These are phyloP conservation scores for Bradynema listronoti DNA, from an alignment of 1,140 invertebrate genomes.

Conservation along the genomic window DNA sequence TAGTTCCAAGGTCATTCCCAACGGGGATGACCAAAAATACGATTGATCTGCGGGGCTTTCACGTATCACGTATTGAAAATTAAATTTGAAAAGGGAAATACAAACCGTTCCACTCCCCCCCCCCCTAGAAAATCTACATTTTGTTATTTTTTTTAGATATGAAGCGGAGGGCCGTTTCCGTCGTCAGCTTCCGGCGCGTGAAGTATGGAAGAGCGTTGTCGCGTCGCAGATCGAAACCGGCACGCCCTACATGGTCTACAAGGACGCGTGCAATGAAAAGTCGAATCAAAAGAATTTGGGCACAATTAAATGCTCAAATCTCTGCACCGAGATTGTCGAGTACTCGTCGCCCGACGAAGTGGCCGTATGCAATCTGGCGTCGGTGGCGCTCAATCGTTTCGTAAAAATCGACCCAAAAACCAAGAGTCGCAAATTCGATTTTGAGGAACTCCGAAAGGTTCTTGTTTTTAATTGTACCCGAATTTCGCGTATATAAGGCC, in stretches of 20 bases:
- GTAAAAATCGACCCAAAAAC: constrained; percentile 9
- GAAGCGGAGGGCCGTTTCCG: constrained; percentile 74
- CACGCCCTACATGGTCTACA: constrained; percentile 80
- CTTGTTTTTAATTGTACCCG: no score
- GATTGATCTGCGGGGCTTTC: no score
- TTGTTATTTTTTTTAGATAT: constrained; percentile 66
- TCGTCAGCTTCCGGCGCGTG: constrained; percentile 74
- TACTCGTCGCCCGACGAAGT: constrained; percentile 82
- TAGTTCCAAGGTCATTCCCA: no score
- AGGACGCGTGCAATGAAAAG: constrained; percentile 88
- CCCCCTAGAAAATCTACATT: no score
- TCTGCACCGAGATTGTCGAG: constrained; percentile 95
- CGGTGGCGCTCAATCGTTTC: constrained; percentile 94
- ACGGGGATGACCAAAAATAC: no score
- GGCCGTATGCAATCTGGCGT: constrained; percentile 95
- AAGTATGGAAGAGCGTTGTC: constrained; percentile 87
- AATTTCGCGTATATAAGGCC: no score
- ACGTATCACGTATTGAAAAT: no score
- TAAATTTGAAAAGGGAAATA: no score
- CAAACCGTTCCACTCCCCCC: no score
- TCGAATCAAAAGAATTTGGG: constrained; percentile 97
- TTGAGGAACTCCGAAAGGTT: constrained; percentile 78
- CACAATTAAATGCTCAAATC: constrained; percentile 94
- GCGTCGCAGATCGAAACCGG: constrained; percentile 95
- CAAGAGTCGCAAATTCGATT: constrained; percentile 76